Percentiles rank a stretch among this genome's conserved stretches.
phyloP scores from a whole-genome alignment of 2,113 vertebrate genomes.

The Microcebus murinus region DNA sequence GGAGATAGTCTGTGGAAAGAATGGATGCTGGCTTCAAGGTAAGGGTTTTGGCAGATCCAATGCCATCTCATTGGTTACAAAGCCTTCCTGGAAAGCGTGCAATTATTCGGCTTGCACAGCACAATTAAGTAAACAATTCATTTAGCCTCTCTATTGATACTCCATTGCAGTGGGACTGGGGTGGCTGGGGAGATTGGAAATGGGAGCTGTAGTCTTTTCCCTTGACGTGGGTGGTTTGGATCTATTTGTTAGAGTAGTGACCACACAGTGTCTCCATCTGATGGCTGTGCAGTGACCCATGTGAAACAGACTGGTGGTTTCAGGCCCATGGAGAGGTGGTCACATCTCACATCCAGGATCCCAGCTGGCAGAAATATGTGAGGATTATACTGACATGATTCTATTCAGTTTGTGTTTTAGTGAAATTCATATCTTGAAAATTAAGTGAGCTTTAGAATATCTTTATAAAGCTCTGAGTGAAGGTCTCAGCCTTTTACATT shows the following conservation, averaged over 20 bases:
- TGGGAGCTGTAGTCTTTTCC: not conserved
- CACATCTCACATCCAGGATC: constrained; percentile 47
- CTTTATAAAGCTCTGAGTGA: not conserved
- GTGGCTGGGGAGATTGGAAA: constrained; percentile 64
- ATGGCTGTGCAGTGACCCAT: constrained; percentile 39
- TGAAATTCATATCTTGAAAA: constrained; percentile 58
- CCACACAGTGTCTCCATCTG: not conserved
- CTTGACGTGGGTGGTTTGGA: not conserved
- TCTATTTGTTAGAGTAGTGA: constrained; percentile 1
- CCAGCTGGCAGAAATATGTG: constrained; percentile 61
- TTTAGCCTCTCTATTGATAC: constrained; percentile 63
- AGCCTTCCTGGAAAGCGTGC: constrained; percentile 60
- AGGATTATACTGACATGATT: constrained; percentile 60
- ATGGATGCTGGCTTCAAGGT: constrained; percentile 64
- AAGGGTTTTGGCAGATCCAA: constrained; percentile 63
- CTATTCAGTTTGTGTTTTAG: constrained; percentile 62
- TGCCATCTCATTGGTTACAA: constrained; percentile 72
- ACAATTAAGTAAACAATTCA: constrained; percentile 72
- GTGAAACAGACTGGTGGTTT: not conserved
- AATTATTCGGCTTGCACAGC: constrained; percentile 50
- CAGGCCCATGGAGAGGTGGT: not conserved
- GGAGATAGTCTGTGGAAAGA: constrained; percentile 53
- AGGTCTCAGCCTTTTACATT: not conserved
- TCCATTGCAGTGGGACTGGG: constrained; percentile 4
- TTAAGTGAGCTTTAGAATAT: constrained; percentile 9